These are phyloP conservation scores for Halichoeres trimaculatus DNA, from an alignment of 2,113 vertebrate genomes.

Conservation along the genomic window DNA sequence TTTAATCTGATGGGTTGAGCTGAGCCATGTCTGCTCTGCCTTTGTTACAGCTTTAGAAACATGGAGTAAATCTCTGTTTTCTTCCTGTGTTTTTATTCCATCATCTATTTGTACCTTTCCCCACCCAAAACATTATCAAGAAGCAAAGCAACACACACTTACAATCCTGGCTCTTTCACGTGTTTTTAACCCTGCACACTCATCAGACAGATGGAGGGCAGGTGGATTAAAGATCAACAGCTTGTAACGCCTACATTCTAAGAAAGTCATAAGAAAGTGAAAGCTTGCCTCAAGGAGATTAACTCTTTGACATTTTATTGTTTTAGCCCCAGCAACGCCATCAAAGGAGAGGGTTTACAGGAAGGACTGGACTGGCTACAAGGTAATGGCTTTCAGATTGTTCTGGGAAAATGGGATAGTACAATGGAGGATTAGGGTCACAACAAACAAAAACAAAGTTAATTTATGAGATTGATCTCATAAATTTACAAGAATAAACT, in stretches of 20 bases:
- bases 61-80: too few species aligned
- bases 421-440: too few species aligned
- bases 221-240: constrained; percentile 61
- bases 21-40: not conserved
- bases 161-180: not conserved
- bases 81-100: too few species aligned
- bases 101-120: too few species aligned
- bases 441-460: too few species aligned
- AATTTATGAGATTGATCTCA: too few species aligned
- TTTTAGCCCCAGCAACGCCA: constrained; percentile 92
- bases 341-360: constrained; percentile 95
- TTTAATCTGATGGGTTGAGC: not conserved
- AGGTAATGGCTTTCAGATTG: constrained; percentile 80
- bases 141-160: not conserved
- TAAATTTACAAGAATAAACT: too few species aligned
- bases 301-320: constrained; percentile 36
- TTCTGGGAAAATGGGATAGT: not conserved
- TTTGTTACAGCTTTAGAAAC: too few species aligned
- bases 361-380: constrained; percentile 98
- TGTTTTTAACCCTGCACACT: constrained; percentile 53
- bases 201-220: constrained; percentile 69
- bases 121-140: constrained; percentile 34
- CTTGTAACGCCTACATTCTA: constrained; percentile 46
- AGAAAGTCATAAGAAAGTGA: constrained; percentile 60
- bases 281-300: constrained; percentile 38